These are phyloP conservation scores for Eospalax fontanierii DNA, from an alignment of 2,797 vertebrate genomes.

Conservation along the genomic window DNA sequence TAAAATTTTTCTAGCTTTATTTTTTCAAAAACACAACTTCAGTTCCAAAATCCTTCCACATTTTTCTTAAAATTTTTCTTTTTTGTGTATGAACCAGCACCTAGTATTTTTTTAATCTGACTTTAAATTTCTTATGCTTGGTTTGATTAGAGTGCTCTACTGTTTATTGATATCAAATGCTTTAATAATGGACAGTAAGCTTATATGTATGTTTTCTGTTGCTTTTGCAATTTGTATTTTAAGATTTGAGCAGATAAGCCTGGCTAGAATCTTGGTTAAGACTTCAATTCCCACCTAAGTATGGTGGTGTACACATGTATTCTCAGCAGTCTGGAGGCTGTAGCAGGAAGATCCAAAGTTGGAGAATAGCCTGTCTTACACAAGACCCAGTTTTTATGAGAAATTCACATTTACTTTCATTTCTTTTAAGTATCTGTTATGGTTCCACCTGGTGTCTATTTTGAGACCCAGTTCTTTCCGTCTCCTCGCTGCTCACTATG, in stretches of 20 bases:
- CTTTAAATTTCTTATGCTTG: not conserved
- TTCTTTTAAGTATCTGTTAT: not conserved
- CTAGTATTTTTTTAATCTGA: not conserved
- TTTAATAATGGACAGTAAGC: not conserved
- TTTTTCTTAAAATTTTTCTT: not conserved
- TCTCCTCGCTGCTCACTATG: not conserved
- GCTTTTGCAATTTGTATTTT: not conserved
- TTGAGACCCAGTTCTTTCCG: not conserved
- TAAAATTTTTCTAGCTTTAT: not conserved
- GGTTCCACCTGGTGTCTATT: not conserved
- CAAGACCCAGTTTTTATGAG: not conserved
- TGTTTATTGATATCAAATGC: not conserved
- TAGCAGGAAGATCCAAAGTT: not conserved
- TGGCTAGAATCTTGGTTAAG: not conserved
- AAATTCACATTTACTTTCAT: not conserved
- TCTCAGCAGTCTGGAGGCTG: not conserved
- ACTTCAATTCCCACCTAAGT: not conserved
- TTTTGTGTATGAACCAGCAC: not conserved
- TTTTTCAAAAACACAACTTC: not conserved
- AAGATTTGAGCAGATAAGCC: not conserved
- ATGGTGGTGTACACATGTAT: not conserved
- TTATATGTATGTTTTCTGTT: not conserved
- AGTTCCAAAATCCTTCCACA: not conserved
- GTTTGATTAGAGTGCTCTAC: not conserved
- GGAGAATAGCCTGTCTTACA: not conserved